phyloP scores from a whole-genome alignment of 2,113 vertebrate species.

The Oxyura jamaicensis region DNA sequence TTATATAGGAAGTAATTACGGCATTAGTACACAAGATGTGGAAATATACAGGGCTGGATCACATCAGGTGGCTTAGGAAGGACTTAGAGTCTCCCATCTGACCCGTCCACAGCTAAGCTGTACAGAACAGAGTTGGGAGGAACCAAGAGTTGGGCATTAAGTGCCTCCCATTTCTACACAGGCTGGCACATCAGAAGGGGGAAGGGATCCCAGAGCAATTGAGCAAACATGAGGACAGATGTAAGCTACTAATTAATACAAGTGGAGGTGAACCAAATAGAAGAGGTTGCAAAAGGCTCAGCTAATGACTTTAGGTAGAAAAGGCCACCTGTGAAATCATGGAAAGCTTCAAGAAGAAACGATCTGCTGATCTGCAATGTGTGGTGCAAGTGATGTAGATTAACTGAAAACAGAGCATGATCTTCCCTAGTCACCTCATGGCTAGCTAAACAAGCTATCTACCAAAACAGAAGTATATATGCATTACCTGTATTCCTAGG shows the following conservation, averaged over 20 bases:
- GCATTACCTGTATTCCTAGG: background rate
- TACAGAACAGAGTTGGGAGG: background rate
- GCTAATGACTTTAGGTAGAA: background rate
- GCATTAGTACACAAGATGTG: background rate
- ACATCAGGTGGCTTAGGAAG: background rate
- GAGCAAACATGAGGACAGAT: background rate
- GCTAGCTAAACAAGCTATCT: background rate
- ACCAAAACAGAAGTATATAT: background rate
- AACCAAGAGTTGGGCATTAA: background rate
- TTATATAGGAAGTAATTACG: background rate
- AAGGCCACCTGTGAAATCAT: background rate
- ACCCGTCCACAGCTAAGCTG: background rate
- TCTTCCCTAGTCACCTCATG: background rate
- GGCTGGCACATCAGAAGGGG: background rate
- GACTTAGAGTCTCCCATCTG: background rate
- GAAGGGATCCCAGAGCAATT: background rate
- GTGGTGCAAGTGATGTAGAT: background rate
- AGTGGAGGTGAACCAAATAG: background rate
- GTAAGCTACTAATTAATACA: background rate
- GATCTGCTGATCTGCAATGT: background rate
- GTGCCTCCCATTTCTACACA: background rate
- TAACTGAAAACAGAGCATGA: background rate
- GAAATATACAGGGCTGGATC: background rate
- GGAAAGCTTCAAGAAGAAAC: background rate
- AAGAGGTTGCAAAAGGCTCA: background rate